These are phyloP conservation scores for Teleogryllus occipitalis DNA, from an alignment of 1,140 invertebrate species.

Conservation along the genomic window DNA sequence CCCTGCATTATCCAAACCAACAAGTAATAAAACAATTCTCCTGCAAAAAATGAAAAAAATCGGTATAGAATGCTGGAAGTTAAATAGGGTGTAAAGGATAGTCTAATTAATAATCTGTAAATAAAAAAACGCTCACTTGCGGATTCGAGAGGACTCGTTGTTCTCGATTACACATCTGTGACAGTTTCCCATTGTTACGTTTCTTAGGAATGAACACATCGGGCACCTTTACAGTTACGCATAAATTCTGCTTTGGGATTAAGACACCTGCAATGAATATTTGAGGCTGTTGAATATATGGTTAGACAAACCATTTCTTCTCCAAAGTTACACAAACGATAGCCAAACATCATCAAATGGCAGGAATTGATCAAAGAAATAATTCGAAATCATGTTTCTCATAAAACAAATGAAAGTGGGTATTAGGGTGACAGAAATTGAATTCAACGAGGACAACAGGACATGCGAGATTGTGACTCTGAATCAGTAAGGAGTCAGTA, in stretches of 20 bases:
- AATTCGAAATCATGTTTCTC: background rate
- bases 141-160: background rate
- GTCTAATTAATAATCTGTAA: background rate
- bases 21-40: constrained; percentile 64
- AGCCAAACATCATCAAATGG: too few species aligned
- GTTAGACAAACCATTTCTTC: too few species aligned
- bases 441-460: too few species aligned
- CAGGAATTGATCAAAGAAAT: background rate
- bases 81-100: background rate
- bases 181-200: background rate
- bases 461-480: too few species aligned
- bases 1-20: constrained; percentile 81
- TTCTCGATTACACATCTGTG: background rate
- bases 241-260: too few species aligned
- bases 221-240: too few species aligned
- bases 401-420: too few species aligned
- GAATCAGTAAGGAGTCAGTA: too few species aligned
- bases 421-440: too few species aligned
- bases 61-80: background rate
- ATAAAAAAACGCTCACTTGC: background rate
- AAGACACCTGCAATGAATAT: too few species aligned
- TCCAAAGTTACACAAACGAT: too few species aligned
- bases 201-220: background rate
- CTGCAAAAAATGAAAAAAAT: constrained; percentile 37
- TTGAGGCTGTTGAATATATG: too few species aligned